Base-by-base conservation (phyloP, 2,113 vertebrate species). In the Ceyx cyanopectus region DNA sequence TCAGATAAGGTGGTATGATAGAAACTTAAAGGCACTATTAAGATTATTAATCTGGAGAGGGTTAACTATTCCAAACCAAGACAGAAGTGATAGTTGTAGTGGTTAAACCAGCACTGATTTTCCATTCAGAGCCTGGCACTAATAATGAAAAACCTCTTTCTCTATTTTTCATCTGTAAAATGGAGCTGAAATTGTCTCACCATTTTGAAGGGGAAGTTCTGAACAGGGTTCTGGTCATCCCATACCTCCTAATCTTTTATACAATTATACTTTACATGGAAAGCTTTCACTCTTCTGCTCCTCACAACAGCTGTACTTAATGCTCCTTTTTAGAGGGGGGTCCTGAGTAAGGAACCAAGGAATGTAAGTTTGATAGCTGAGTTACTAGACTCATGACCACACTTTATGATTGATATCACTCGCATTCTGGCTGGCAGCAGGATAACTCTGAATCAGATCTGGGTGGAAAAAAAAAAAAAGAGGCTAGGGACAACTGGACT, bases 1-100 rank as follows among this genome's bases (percentile, higher is more conserved):
- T 76, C 45, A 84, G 73, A 66, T 46, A 50, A 23, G 12, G 11
- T 50, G 22, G 26, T 43, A 46, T 85, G 72, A 85, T 74, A 83
- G 53, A 86, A 94, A 21, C 51, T 69, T 19, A 83, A 83, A 89
- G 43, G 40, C 51, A 34, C 27, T 48, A 6, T 48, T 85, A 45
- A 16, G 24, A 72, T 85, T 87, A 89, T 91, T 82, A 81, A 74
- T 73, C 72, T 82, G 32, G 29, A 87, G 79, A 27, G 17, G 6
- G 12, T n/a, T 85, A 32, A 77, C 78, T 57, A 80, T 56, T 80
- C 75, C 67, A 85, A 73, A 73, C 27, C 58, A 11, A 54, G 41
- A 67, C 5, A 81, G 73, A 78, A 20, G 4, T 50, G 17, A 45
- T 43, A 37, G 30, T 41, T 87, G 29, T 43, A 45, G n/a, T 53